Evolutionary conservation across 1,140 invertebrate species (phyloP).

Genomic region (Panagrolaimus sp.): DNA sequence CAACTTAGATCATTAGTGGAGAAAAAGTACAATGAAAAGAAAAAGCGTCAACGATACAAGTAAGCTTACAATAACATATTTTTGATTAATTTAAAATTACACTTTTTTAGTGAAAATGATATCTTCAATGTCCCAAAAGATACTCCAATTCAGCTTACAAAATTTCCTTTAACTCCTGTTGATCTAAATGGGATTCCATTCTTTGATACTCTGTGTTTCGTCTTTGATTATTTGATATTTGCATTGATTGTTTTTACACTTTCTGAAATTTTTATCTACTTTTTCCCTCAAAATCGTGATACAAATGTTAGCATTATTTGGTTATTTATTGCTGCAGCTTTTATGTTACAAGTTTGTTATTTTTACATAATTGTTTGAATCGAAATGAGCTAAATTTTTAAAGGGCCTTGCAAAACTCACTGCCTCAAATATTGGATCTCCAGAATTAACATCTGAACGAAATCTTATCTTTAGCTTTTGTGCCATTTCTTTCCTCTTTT

Average conservation of each 20-base stretch:
- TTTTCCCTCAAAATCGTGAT: constrained; percentile 8
- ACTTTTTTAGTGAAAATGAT: background rate
- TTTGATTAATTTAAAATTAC: background rate
- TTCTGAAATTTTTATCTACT: constrained; percentile 13
- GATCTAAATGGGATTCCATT: background rate
- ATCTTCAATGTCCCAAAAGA: constrained; percentile 13
- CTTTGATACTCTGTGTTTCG: constrained; percentile 9
- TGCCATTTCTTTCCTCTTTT: constrained; percentile 15
- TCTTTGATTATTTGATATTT: constrained; percentile 16
- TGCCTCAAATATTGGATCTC: background rate
- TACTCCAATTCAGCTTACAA: background rate
- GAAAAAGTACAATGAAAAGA: background rate
- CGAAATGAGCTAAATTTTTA: background rate
- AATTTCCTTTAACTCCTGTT: background rate
- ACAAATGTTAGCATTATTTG: constrained; percentile 18
- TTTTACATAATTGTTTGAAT: background rate
- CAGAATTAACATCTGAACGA: constrained; percentile 3
- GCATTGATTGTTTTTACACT: constrained; percentile 1
- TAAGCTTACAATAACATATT: background rate
- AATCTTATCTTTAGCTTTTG: constrained; percentile 16
- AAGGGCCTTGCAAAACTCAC: constrained; percentile 15
- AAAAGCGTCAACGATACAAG: background rate
- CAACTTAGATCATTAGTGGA: background rate
- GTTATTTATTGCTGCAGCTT: constrained; percentile 13
- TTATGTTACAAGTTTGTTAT: constrained; percentile 12